A percentile compares a stretch with the other conserved stretches of the same genome.
phyloP scores from a whole-genome alignment of 2,888 invertebrate genomes.

The Scaptomyza caliginosa region DNA sequence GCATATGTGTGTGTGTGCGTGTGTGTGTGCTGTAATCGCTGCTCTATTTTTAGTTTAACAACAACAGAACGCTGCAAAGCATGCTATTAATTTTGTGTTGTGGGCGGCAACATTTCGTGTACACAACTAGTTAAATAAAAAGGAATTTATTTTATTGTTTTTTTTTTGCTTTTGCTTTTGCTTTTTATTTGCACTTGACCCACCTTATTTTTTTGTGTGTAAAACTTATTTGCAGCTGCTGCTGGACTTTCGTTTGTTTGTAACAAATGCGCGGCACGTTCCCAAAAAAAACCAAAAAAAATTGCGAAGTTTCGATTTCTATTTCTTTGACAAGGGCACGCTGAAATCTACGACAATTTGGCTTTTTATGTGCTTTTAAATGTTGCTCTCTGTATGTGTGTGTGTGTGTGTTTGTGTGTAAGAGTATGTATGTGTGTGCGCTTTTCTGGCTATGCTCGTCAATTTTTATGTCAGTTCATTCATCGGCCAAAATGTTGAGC shows the following conservation, averaged over 20 bases:
- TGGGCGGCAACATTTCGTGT: conserved; percentile 61
- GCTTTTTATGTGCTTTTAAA: conserved; percentile 71
- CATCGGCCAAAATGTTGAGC: conserved; percentile 68
- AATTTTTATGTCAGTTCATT: conserved; percentile 79
- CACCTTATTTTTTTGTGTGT: conserved; percentile 71
- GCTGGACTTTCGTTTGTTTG: conserved; percentile 11
- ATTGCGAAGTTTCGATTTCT: conserved; percentile 48
- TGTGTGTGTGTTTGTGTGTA: conserved; percentile 26
- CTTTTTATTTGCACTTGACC: conserved; percentile 79
- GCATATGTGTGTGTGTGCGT: conserved; percentile 12
- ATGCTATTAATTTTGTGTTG: conserved; percentile 54
- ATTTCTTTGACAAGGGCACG: conserved; percentile 55
- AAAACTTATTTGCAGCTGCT: conserved; percentile 42
- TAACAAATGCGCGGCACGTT: conserved; percentile 71
- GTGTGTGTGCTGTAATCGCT: conserved; percentile 52
- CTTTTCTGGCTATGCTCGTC: conserved; percentile 43
- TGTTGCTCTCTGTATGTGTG: conserved; percentile 52
- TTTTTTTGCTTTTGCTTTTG: conserved; percentile 25
- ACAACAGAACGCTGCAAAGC: conserved; percentile 59
- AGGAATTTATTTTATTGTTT: background rate
- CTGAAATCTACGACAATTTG: conserved; percentile 68
- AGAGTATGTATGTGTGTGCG: conserved; percentile 23
- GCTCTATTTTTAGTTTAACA: conserved; percentile 59
- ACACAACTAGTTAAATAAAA: conserved; percentile 69
- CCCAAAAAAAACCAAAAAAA: conserved; percentile 17